Conservation (phyloP, 2,113 vertebrate genomes). For the Pluvialis apricaria region DNA sequence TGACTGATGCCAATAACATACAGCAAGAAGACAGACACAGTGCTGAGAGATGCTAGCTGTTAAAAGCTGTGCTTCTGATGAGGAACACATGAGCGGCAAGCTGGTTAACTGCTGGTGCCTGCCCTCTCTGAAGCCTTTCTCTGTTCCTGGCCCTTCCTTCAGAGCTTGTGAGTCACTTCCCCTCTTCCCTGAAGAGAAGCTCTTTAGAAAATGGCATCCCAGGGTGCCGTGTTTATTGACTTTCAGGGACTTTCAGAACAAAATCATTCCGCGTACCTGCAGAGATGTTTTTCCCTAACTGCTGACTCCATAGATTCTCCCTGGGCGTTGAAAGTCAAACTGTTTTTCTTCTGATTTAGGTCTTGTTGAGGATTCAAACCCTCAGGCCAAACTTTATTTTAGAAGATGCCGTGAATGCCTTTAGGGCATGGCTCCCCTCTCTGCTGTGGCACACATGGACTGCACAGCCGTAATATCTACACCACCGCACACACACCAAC, state of each 20-base stretch:
- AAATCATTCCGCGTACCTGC: neutral
- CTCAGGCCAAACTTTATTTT: neutral
- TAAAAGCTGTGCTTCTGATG: neutral
- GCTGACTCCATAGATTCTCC: neutral
- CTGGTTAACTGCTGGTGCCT: neutral
- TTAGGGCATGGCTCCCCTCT: accelerated
- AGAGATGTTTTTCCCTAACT: neutral
- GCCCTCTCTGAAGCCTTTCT: neutral
- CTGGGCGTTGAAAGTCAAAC: neutral
- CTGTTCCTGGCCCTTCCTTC: neutral
- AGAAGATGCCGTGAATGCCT: neutral
- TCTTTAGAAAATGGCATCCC: neutral
- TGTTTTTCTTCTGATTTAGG: neutral
- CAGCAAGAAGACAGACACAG: neutral
- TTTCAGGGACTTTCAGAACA: neutral
- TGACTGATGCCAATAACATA: neutral
- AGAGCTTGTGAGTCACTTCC: neutral
- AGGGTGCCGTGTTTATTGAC: neutral
- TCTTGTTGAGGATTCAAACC: neutral
- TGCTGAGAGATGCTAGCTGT: neutral
- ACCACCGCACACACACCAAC: too few species aligned
- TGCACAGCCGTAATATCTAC: neutral
- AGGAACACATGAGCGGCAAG: neutral
- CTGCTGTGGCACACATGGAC: accelerated
- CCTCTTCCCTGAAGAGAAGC: neutral